Evolutionary conservation across 1,140 invertebrate species (phyloP).

Genomic region (Drosophila pallidifrons): DNA sequence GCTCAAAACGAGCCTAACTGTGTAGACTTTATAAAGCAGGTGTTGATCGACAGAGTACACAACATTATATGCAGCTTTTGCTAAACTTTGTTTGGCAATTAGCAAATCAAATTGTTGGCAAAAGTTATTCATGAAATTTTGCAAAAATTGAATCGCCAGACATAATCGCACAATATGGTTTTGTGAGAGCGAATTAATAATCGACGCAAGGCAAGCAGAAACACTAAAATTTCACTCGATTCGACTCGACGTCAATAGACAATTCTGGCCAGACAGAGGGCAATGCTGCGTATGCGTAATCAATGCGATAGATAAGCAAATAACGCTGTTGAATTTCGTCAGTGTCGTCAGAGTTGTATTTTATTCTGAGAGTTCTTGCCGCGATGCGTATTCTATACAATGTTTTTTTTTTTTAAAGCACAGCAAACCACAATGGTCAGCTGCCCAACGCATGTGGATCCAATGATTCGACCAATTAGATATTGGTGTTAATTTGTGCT

Average conservation of each 20-base stretch:
- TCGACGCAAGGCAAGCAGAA: neutral
- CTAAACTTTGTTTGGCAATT: conserved; percentile 50
- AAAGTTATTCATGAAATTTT: conserved; percentile 18
- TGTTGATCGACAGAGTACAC: conserved; percentile 41
- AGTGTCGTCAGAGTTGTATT: neutral
- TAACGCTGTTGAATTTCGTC: conserved; percentile 6
- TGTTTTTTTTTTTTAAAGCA: conserved; percentile 11
- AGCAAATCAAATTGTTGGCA: conserved; percentile 18
- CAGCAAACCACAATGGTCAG: conserved; percentile 11
- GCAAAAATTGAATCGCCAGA: neutral
- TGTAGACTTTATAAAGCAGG: conserved; percentile 30
- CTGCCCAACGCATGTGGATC: conserved; percentile 42
- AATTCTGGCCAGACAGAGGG: conserved; percentile 5
- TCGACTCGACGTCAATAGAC: conserved; percentile 40
- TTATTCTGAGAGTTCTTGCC: neutral
- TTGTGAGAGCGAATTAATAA: conserved; percentile 14
- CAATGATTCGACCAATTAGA: conserved; percentile 65
- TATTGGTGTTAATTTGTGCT: conserved; percentile 46
- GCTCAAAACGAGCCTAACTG: neutral
- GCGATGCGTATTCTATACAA: neutral
- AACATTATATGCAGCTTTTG: conserved; percentile 26
- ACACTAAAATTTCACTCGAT: conserved; percentile 9
- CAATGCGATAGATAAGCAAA: conserved; percentile 20
- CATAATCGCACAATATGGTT: neutral
- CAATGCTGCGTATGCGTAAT: conserved; percentile 59